A percentile compares a stretch with the other conserved stretches of the same genome.
These are phyloP conservation scores for Torymus aiolomorphi DNA, from an alignment of 2,888 invertebrate genomes.

Conservation along the genomic window DNA sequence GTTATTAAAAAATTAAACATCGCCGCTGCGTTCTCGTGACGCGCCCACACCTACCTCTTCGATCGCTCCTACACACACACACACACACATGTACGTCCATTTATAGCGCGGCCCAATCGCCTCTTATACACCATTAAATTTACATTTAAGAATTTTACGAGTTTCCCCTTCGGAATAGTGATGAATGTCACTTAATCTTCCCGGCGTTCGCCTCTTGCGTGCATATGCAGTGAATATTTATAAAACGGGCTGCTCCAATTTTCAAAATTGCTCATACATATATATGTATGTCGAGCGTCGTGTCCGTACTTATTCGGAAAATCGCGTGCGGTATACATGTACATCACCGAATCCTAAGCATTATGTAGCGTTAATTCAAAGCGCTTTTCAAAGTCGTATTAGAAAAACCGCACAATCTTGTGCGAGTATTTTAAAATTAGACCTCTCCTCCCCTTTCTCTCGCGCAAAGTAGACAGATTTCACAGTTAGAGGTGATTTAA, in stretches of 20 bases:
- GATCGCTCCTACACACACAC: background rate
- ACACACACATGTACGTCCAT: background rate
- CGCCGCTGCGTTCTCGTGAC: slow-evolving; percentile 3
- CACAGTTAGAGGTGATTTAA: slow-evolving; percentile 49
- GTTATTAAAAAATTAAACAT: slow-evolving; percentile 33
- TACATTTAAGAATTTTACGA: slow-evolving; percentile 31
- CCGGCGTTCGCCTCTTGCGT: too few species aligned
- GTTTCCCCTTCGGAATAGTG: slow-evolving; percentile 11
- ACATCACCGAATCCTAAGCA: background rate
- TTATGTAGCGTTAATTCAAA: slow-evolving; percentile 2
- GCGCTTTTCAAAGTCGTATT: slow-evolving; percentile 18
- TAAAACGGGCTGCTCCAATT: slow-evolving; percentile 10
- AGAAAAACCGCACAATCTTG: slow-evolving; percentile 20
- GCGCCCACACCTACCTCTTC: background rate
- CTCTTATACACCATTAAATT: slow-evolving; percentile 39
- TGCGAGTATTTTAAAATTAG: slow-evolving; percentile 47
- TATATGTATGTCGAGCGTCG: slow-evolving; percentile 8
- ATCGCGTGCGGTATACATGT: background rate
- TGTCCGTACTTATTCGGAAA: background rate
- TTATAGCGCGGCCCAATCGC: slow-evolving; percentile 15
- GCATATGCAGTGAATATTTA: slow-evolving; percentile 21
- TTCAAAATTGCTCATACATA: slow-evolving; percentile 1
- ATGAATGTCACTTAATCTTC: slow-evolving; percentile 36
- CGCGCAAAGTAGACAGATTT: slow-evolving; percentile 25
- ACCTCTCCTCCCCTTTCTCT: slow-evolving; percentile 3